phyloP scores from a whole-genome alignment of 2,113 vertebrate species.

The Motacilla tschutschensis region DNA sequence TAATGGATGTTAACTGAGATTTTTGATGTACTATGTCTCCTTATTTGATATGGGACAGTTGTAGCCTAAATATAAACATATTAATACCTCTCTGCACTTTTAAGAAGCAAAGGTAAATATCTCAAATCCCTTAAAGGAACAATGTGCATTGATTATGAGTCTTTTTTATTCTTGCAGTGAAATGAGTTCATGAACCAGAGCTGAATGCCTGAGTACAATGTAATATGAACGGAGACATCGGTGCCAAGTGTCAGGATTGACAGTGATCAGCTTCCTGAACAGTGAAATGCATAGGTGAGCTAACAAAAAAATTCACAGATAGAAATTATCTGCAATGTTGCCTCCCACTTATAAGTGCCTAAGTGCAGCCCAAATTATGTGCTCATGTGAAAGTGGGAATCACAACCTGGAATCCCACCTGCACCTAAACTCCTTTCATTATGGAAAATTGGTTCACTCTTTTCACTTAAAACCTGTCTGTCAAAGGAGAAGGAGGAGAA shows the following conservation, averaged over 20 bases:
- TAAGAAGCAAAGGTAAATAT: not conserved
- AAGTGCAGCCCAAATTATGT: not conserved
- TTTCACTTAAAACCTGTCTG: slow-evolving; percentile 17
- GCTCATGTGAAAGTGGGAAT: slow-evolving; percentile 12
- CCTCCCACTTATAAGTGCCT: not conserved
- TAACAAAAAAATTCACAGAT: not conserved
- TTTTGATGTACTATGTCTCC: not conserved
- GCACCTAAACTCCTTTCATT: slow-evolving; percentile 15
- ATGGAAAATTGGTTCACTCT: slow-evolving; percentile 10
- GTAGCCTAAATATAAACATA: not conserved
- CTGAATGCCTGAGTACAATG: not conserved
- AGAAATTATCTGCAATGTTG: not conserved
- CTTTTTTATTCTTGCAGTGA: not conserved
- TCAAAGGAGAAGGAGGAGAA: slow-evolving; percentile 22
- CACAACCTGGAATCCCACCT: not conserved
- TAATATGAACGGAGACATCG: not conserved
- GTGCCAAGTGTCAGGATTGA: not conserved
- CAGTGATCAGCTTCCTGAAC: not conserved
- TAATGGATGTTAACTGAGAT: not conserved
- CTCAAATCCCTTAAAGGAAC: not conserved
- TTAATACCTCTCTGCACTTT: not conserved
- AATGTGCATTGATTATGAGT: not conserved
- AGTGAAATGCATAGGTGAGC: not conserved
- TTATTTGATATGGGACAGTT: not conserved
- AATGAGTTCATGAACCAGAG: not conserved